These are phyloP conservation scores for Agelas oroides DNA, from an alignment of 37 sponge, comb jelly and placozoan genomes.

Conservation along the genomic window DNA sequence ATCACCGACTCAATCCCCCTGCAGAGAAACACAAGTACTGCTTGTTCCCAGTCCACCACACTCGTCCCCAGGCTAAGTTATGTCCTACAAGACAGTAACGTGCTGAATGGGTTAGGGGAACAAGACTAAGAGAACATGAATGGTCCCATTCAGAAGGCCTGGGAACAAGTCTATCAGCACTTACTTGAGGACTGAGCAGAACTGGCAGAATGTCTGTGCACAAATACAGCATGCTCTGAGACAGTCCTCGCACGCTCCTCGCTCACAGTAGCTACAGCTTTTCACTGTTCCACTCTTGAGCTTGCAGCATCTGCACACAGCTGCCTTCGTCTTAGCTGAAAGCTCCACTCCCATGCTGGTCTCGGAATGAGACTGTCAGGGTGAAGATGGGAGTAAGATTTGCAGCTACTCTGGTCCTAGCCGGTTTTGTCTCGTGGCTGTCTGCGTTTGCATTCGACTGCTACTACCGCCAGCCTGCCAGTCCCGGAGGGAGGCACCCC, in stretches of 20 bases:
- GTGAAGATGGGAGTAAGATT: conserved; percentile 11
- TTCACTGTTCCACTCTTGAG: background rate
- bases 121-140: too few relatives aligned
- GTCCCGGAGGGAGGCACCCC: background rate
- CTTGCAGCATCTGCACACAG: background rate
- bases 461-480: conserved; percentile 2
- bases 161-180: too few relatives aligned
- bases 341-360: too few relatives aligned
- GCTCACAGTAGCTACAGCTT: conserved; percentile 45
- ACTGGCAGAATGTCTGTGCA: conserved; percentile 30
- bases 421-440: conserved; percentile 35
- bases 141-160: too few relatives aligned
- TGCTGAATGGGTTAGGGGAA: too few relatives aligned
- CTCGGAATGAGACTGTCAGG: too few relatives aligned
- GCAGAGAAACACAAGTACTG: too few relatives aligned
- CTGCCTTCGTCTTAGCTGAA: too few relatives aligned
- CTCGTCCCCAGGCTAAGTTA: too few relatives aligned
- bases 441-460: conserved; percentile 26
- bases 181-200: conserved; percentile 70
- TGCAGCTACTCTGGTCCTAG: background rate
- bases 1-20: conserved; percentile 72
- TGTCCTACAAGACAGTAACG: too few relatives aligned
- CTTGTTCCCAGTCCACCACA: too few relatives aligned
- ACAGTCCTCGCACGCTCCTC: conserved; percentile 19
- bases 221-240: conserved; percentile 23